Evolutionary conservation across 2,797 vertebrate genomes (phyloP).

Genomic region (Anguilla anguilla): DNA sequence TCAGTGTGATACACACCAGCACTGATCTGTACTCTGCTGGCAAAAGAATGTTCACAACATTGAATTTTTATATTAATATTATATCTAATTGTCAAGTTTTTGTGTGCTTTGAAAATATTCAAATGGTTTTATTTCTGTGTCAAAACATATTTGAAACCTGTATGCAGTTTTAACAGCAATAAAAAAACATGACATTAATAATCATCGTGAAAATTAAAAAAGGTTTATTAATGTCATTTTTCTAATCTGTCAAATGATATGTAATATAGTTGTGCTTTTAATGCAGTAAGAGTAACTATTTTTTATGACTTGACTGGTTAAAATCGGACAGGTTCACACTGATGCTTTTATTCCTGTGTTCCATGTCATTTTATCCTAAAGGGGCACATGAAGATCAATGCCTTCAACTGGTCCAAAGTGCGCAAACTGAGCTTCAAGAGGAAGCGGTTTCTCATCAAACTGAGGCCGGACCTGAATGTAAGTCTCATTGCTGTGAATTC

Average conservation of each 20-base stretch:
- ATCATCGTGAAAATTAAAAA: background rate
- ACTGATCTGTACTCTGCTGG: background rate
- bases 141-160: background rate
- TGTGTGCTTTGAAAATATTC: background rate
- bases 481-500: constrained; percentile 57
- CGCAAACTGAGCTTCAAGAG: constrained; percentile 99
- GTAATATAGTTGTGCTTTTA: background rate
- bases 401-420: constrained; percentile 97
- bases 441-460: constrained; percentile 95
- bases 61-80: too few species aligned
- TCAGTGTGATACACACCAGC: background rate
- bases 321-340: constrained; percentile 8
- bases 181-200: background rate
- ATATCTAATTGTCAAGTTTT: background rate
- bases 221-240: background rate
- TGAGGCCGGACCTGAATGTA: constrained; percentile 91
- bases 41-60: background rate
- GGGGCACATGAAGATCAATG: constrained; percentile 95
- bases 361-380: constrained; percentile 51
- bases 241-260: background rate
- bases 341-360: background rate
- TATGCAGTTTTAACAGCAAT: background rate
- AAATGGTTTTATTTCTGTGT: background rate
- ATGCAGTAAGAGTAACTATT: background rate
- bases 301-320: too few species aligned